Evolutionary conservation across 2,888 invertebrate species (phyloP).

Genomic region (Andrena haemorrhoa): DNA sequence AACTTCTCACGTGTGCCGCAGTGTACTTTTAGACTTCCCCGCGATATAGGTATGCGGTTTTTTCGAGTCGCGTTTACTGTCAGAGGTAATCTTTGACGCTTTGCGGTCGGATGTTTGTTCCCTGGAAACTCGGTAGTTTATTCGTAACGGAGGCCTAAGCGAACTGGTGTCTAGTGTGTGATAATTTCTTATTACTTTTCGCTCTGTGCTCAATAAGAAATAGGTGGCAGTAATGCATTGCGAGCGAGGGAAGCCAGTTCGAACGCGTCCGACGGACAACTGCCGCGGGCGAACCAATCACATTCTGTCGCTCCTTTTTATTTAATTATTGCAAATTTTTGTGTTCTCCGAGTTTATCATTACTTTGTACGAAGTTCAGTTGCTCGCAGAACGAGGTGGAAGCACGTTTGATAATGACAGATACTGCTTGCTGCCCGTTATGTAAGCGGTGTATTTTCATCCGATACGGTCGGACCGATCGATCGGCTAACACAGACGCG

Average conservation of each 20-base stretch:
- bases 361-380: neutral
- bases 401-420: slow-evolving; percentile 20
- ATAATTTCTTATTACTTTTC: neutral
- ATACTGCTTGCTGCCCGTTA: slow-evolving; percentile 36
- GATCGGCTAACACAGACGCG: slow-evolving; percentile 29
- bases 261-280: slow-evolving; percentile 41
- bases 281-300: neutral
- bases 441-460: slow-evolving; percentile 45
- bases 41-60: neutral
- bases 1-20: neutral
- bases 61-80: neutral
- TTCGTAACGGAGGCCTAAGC: neutral
- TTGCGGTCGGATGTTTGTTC: neutral
- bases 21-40: neutral
- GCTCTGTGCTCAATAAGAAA: neutral
- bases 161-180: neutral
- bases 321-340: neutral
- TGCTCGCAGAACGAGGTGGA: neutral
- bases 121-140: neutral
- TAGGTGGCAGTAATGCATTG: neutral
- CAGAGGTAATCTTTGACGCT: neutral
- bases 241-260: neutral
- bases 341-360: neutral
- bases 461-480: slow-evolving; percentile 31
- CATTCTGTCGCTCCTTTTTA: neutral